Evolutionary conservation across 2,888 invertebrate species (phyloP).

Genomic region (Apamea anceps): DNA sequence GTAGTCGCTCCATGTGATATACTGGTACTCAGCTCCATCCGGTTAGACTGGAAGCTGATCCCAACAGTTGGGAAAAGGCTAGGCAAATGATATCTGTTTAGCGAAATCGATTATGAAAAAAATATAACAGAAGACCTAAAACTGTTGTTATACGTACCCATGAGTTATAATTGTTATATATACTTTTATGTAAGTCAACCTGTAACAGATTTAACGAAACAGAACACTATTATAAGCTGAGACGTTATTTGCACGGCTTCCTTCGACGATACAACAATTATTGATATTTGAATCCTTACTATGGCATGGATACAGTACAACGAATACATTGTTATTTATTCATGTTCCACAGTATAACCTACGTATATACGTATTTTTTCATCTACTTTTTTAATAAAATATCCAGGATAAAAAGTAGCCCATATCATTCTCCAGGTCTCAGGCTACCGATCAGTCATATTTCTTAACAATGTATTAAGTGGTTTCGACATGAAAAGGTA

Average conservation of each 20-base stretch:
- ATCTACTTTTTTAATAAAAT: neutral
- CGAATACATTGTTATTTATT: neutral
- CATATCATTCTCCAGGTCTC: neutral
- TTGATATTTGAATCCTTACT: conserved; percentile 46
- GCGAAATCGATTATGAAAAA: neutral
- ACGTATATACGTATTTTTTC: too few relatives aligned
- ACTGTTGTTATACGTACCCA: neutral
- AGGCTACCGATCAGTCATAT: neutral
- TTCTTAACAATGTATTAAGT: neutral
- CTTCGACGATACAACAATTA: conserved; percentile 10
- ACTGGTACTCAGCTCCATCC: too few relatives aligned
- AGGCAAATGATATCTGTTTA: too few relatives aligned
- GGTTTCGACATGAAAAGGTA: neutral
- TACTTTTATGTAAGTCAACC: neutral
- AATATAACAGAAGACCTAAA: neutral
- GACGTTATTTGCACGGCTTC: conserved; percentile 26
- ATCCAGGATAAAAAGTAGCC: neutral
- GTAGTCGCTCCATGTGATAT: too few relatives aligned
- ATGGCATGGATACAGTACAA: neutral
- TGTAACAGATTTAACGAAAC: neutral
- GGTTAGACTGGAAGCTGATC: too few relatives aligned
- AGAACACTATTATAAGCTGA: conserved; percentile 2
- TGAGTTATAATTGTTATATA: neutral
- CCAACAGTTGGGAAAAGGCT: too few relatives aligned
- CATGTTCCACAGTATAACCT: neutral